Percentiles rank a stretch among this genome's conserved stretches.
Conservation (phyloP, 2,888 invertebrate species). For the Nemotelus nigrinus region DNA sequence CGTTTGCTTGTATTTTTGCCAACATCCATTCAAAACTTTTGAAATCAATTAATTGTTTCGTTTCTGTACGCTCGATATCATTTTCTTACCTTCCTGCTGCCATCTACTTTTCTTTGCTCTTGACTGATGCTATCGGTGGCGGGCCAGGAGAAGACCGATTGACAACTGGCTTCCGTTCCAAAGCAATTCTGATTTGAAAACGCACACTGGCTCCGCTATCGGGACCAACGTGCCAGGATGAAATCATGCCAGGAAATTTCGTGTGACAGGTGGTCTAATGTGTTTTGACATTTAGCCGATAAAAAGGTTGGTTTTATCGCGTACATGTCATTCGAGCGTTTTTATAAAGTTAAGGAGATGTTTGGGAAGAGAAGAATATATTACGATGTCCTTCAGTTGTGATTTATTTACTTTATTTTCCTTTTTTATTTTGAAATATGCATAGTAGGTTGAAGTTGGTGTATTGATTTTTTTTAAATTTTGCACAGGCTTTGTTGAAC, state of each 20-base stretch:
- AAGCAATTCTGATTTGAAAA: no score
- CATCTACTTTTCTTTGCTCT: no score
- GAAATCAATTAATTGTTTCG: neutral
- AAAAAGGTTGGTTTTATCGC: slow-evolving; percentile 5
- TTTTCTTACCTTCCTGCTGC: no score
- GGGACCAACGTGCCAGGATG: no score
- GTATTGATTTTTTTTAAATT: no score
- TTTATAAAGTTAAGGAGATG: neutral
- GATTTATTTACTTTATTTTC: neutral
- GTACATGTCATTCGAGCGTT: slow-evolving; percentile 20
- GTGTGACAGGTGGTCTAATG: slow-evolving; percentile 26
- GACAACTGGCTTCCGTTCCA: slow-evolving; percentile 2
- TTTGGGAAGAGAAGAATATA: neutral
- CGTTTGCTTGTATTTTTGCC: neutral
- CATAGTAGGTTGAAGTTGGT: no score
- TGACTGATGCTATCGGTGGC: no score
- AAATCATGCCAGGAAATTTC: neutral
- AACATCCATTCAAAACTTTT: neutral
- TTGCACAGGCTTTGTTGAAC: no score
- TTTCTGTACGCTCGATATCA: no score
- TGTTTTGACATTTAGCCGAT: slow-evolving; percentile 32
- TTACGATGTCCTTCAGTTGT: neutral
- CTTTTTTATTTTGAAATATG: neutral
- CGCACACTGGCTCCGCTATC: no score
- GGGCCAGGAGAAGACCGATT: neutral